Base-by-base conservation (phyloP, 2,888 invertebrate genomes). In the Melinopterus prodromus region DNA sequence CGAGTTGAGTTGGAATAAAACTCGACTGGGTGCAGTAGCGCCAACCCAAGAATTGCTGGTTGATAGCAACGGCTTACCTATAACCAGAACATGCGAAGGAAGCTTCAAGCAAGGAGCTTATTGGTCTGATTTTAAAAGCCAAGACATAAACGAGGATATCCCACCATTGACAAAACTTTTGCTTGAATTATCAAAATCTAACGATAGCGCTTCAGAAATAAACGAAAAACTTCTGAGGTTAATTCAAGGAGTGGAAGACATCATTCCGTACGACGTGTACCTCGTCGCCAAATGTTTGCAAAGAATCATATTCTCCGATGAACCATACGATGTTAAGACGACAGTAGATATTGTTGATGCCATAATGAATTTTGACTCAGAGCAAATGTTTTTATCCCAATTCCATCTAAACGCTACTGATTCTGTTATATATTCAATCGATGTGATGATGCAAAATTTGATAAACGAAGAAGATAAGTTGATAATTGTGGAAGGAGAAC, bases 331-430 rank as follows among this genome's bases (percentile, higher is more conserved):
- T 37, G 7, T 35, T 6, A n/a, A 15, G 14, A 70, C 37, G 5
- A 70, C 76, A 7, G 69, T 77, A 12, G 36, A n/a, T 6, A 79
- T 70, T 16, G 69, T 81, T 15, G 78, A 79, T 26, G 38, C n/a
- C 7, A 72, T 79, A 6, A 81, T 81, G 78, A 16, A 77, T 7
- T 77, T 79, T n/a, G 69, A 80, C 6, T 4, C 15, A 0, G 36
- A 69, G 4, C 71, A 71, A 15, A 36, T 81, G 26, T 38, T 53
- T 5, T 69, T 7, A 16, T 35, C 81, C 7, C 81, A 81, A n/a
- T 26, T 53, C 15, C 16, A 14, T 12, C 38, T 81, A 12, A 81
- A 81, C 75, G 77, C 81, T 16, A 81, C 81, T 3, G 81, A 81
- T 16, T 35, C n/a, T 38, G 70, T 81, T 26, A 16, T 81, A n/a